Conservation (phyloP, 2,888 invertebrate species). For the Drosophila nr. perissopoda region DNA sequence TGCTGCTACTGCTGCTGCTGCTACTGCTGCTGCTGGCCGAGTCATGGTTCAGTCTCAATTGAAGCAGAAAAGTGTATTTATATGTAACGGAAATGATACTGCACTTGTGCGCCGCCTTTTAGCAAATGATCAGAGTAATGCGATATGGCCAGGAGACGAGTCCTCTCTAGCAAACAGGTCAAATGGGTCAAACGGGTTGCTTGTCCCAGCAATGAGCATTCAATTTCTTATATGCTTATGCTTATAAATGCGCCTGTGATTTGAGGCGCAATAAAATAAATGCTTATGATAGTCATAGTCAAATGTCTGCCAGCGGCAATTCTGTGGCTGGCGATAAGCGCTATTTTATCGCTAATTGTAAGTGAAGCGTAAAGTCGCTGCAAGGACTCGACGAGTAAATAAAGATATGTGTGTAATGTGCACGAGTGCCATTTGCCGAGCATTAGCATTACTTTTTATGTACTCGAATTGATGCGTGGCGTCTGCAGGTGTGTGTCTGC, state of each 20-base stretch:
- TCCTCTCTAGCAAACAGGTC: not conserved
- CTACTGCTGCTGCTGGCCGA: conserved; percentile 46
- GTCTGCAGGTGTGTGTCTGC: conserved; percentile 6
- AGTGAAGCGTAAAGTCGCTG: conserved; percentile 57
- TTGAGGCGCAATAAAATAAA: conserved; percentile 60
- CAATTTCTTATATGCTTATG: conserved; percentile 43
- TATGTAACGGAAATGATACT: conserved; percentile 80
- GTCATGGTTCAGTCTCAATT: conserved; percentile 70
- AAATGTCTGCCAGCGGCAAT: conserved; percentile 20
- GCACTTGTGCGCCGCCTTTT: conserved; percentile 73
- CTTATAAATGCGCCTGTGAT: conserved; percentile 56
- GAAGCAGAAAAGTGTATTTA: conserved; percentile 79
- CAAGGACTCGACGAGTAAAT: conserved; percentile 46
- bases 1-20: not conserved
- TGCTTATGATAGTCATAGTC: conserved; percentile 56
- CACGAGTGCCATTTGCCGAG: conserved; percentile 55
- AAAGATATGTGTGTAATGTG: conserved; percentile 49
- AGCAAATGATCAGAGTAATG: conserved; percentile 67
- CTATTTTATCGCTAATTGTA: conserved; percentile 72
- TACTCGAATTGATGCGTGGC: conserved; percentile 53
- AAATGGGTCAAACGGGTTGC: conserved; percentile 53
- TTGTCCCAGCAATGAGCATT: conserved; percentile 36
- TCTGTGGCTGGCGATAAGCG: conserved; percentile 64
- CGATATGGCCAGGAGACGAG: conserved; percentile 32
- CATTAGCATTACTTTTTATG: conserved; percentile 72